Base-by-base conservation (phyloP, 1,140 invertebrate species). In the Patella vulgata region DNA sequence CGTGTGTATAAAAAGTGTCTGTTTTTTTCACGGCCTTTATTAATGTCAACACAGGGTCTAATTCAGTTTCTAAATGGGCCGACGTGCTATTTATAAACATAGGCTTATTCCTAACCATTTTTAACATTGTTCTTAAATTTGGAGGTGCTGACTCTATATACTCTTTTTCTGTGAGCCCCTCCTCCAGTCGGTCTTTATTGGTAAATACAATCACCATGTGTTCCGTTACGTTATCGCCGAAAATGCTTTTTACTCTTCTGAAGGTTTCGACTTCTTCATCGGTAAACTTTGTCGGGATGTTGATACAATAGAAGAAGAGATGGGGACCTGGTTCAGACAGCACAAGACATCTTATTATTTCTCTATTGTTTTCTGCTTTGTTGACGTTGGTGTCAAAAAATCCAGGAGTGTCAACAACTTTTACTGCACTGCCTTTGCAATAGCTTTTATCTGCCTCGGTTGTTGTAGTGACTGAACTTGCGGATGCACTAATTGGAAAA, bases 331-430 rank as follows among this genome's bases (percentile, higher is more conserved):
- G 70, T 3, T 62, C 31, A 0, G 66, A 46, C 19, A 66, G 47
- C 0, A 58, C 65, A 25, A 71, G 56, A 51, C 70, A 68, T 48
- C 66, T 65, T 21, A 62, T 47, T 23, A 71, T 63, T 55, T 71
- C 70, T 28, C 58, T 52, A 1, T 39, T 47, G 28, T 61, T 50
- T 14, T 33, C 23, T 21, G 57, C 64, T 36, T 67, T 57, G n/a
- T 39, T 44, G 43, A 53, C 36, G 11, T 39, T 53, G 0, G 69
- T 71, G 43, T 68, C 65, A 42, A 64, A 71, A 9, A 67, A 19
- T 14, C 66, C 69, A 5, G 69, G 70, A 14, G 70, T 71, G 40
- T 71, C 70, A 1, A 68, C 60, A 14, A 71, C 56, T 44, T 55
- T 19, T 0, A 55, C 3, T 19, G 27, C 47, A n/a, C n/a, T n/a